Base-by-base conservation (phyloP, 2,113 vertebrate genomes). In the Grammomys dolichurus region DNA sequence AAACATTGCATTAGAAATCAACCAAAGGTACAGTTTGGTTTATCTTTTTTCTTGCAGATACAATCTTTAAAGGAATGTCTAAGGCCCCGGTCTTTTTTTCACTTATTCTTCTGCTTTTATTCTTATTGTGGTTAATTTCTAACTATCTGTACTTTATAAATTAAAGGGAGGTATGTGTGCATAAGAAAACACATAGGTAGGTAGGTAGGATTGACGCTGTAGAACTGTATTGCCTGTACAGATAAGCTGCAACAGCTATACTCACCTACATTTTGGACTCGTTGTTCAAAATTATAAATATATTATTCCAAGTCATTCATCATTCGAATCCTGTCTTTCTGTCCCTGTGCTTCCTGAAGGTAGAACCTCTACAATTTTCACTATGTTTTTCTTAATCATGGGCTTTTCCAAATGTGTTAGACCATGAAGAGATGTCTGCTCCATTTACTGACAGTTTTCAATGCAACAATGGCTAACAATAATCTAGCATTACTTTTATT, bases 291-390 rank as follows among this genome's bases (percentile, higher is more conserved):
- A 75, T 46, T 93, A 70, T 91, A 70, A 94, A 48, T 86, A 78
- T 6, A 7, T 58, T 90, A 13, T 94, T 92, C 13, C 7, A 92
- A 94, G 13, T 87, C 36, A 33, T 82, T 75, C 92, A 76, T 86
- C 84, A 69, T 78, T 95, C 87, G 36, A 92, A 87, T 90, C 54
- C 2, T 33, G 1, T 54, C 33, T 89, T 36, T 81, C 54, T 92
- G 4, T 82, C 92, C 9, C 48, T 31, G 31, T 90, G n/a, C 73
- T 93, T 95, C 87, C 82, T 93, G 86, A 96, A 97, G 89, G 46
- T n/a, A 92, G 20, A 82, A 70, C 43, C n/a, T 85, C 67, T 91
- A 40, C 8, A 95, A 87, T 84, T 94, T 93, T 89, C 17, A 72
- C 43, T 93, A 95, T 14, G 70, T 92, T 75, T 81, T 48, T 72